phyloP scores from a whole-genome alignment of 2,113 vertebrate genomes.

The Elaphurus davidianus region DNA sequence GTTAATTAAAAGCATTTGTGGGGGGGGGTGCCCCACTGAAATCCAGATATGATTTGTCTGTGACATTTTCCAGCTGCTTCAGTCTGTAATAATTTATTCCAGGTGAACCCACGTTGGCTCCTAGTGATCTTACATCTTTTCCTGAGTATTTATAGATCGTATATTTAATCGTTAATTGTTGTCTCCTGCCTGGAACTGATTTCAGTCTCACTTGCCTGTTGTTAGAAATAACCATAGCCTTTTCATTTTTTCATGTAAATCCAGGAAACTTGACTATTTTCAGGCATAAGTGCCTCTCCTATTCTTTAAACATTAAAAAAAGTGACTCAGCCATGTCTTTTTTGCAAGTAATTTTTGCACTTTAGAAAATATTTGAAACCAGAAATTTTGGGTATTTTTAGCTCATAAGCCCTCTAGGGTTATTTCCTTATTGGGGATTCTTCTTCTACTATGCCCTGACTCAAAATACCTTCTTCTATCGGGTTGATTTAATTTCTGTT shows the following conservation, averaged over 20 bases:
- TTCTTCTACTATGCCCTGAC: not conserved
- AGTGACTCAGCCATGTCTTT: not conserved
- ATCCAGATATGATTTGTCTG: not conserved
- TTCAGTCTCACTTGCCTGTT: not conserved
- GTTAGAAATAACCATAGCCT: not conserved
- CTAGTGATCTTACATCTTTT: not conserved
- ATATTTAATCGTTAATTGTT: not conserved
- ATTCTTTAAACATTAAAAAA: not conserved
- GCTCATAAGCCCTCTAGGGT: not conserved
- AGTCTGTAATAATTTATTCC: not conserved
- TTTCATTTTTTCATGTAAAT: not conserved
- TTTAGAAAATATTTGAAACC: not conserved
- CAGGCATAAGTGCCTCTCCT: not conserved
- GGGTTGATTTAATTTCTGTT: not conserved
- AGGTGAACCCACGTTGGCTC: not conserved
- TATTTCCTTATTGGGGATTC: not conserved
- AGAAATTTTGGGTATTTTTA: not conserved
- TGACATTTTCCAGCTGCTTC: not conserved
- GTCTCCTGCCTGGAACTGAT: not conserved
- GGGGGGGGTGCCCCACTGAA: not conserved
- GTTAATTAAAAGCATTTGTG: not conserved
- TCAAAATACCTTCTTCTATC: not conserved
- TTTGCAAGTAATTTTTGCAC: not conserved
- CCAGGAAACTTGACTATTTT: not conserved
- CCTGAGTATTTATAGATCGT: not conserved